Conservation (phyloP, 2,113 vertebrate species). For the Peromyscus leucopus region DNA sequence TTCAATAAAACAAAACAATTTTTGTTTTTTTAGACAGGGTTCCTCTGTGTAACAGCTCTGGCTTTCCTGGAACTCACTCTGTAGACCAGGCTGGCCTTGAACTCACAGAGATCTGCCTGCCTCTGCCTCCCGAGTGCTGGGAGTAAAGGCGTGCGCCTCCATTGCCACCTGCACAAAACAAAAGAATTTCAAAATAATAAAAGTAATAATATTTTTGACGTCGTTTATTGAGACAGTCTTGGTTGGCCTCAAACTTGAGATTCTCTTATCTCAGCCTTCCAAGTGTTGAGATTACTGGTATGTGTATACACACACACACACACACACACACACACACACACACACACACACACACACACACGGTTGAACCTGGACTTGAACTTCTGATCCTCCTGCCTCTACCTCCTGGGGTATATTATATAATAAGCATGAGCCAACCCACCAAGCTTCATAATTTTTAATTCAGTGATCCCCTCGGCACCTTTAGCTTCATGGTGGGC, state of each 20-base stretch:
- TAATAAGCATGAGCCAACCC: background rate
- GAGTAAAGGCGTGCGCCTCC: background rate
- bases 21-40: background rate
- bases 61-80: background rate
- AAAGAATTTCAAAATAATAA: background rate
- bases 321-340: background rate
- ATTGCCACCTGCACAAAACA: background rate
- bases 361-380: background rate
- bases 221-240: background rate
- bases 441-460: background rate
- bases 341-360: background rate
- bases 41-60: background rate
- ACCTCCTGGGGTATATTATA: background rate
- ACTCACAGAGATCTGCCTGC: too few relatives aligned
- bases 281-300: background rate
- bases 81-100: background rate
- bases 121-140: background rate
- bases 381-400: background rate
- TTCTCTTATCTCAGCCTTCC: too few relatives aligned
- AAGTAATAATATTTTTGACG: background rate
- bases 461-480: background rate
- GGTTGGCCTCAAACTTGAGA: background rate
- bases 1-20: background rate
- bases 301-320: background rate
- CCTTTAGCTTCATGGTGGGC: background rate